phyloP scores from a whole-genome alignment of 2,797 vertebrate genomes.

The Gallinago nigripennis region DNA sequence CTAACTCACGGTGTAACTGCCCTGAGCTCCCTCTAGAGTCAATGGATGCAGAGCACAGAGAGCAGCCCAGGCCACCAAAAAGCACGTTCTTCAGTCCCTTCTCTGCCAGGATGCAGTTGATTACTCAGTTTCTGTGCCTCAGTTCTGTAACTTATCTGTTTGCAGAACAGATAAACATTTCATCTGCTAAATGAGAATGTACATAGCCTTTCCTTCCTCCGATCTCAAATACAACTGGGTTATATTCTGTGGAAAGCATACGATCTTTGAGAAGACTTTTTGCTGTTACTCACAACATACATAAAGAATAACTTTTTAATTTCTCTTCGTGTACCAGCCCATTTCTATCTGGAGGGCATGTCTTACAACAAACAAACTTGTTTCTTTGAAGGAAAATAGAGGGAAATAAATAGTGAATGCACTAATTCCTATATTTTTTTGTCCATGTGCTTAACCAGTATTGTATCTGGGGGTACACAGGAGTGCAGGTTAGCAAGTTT shows the following conservation, averaged over 20 bases:
- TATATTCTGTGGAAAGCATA: background rate
- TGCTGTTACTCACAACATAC: background rate
- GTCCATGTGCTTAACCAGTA: background rate
- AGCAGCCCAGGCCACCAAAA: background rate
- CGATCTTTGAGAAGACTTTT: background rate
- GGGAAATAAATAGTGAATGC: background rate
- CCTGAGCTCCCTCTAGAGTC: conserved; percentile 1
- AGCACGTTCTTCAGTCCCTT: background rate
- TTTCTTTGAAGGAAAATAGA: background rate
- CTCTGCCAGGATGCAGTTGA: background rate
- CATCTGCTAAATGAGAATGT: background rate
- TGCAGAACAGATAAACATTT: background rate
- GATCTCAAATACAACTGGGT: background rate
- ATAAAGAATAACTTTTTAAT: background rate
- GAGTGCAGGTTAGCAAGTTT: background rate
- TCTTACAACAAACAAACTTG: background rate
- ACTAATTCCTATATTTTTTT: background rate
- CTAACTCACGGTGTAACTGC: background rate
- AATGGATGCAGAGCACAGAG: background rate
- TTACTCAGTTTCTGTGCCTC: background rate
- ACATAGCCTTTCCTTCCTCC: background rate
- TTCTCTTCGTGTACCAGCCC: background rate
- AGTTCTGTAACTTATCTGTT: background rate
- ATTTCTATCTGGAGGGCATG: background rate
- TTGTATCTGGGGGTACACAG: background rate